Conservation (phyloP, 92 coral and sea anemone genomes). For the Epizoanthus scotinus region DNA sequence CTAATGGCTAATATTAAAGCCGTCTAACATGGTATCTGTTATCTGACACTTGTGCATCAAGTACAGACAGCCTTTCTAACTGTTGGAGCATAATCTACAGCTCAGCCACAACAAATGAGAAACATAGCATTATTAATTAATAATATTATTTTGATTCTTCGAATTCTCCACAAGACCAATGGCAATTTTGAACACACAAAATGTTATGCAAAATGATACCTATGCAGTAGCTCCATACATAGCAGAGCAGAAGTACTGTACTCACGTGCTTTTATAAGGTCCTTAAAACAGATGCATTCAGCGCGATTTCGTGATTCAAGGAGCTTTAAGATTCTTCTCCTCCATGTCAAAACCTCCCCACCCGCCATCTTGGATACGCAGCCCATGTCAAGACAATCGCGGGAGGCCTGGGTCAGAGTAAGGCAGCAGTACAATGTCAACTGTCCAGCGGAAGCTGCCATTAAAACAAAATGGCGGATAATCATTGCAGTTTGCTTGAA, state of each 20-base stretch:
- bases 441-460: constrained; percentile 30
- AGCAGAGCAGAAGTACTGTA: not conserved
- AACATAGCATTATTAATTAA: not conserved
- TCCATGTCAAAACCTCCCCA: constrained; percentile 78
- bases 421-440: constrained; percentile 7
- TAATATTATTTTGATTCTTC: not conserved
- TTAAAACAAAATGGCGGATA: constrained; percentile 61
- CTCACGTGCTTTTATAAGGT: constrained; percentile 94
- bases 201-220: not conserved
- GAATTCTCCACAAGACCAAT: not conserved
- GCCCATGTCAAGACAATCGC: constrained; percentile 43
- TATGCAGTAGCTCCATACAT: not conserved
- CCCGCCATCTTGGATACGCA: constrained; percentile 91
- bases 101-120: not conserved
- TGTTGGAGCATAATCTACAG: too few species aligned
- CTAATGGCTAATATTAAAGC: too few species aligned
- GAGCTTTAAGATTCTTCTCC: constrained; percentile 64
- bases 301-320: constrained; percentile 78
- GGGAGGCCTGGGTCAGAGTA: constrained; percentile 42
- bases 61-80: too few species aligned
- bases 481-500: constrained; percentile 33
- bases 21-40: too few species aligned
- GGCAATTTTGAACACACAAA: not conserved
- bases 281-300: constrained; percentile 77
- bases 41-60: too few species aligned